phyloP scores from a whole-genome alignment of 1,140 invertebrate species.

The Drosophila subpulchrella region DNA sequence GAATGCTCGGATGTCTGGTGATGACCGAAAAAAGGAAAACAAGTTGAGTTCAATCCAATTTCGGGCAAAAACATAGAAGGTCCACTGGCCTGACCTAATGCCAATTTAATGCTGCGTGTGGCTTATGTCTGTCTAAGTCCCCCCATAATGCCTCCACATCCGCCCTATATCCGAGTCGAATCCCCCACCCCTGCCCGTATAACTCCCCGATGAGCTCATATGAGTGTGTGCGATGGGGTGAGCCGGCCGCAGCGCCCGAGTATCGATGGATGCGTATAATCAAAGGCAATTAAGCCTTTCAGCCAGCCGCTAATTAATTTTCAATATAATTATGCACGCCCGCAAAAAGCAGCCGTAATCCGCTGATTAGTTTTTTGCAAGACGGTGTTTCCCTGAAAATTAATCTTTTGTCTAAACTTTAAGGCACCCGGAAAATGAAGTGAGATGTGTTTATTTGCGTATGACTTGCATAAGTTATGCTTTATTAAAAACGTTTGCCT shows the following conservation, averaged over 20 bases:
- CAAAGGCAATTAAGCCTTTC: constrained; percentile 70
- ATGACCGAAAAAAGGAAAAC: constrained; percentile 3
- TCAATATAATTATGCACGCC: constrained; percentile 58
- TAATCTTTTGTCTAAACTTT: not conserved
- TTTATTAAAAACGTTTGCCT: too few species aligned
- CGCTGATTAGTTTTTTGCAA: not conserved
- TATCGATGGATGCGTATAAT: constrained; percentile 66
- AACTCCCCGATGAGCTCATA: constrained; percentile 15
- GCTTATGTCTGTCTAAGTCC: constrained; percentile 47
- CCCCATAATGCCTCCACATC: not conserved
- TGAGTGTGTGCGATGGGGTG: constrained; percentile 32
- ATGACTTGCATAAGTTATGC: too few species aligned
- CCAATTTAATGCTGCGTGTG: constrained; percentile 71
- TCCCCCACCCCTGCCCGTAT: not conserved
- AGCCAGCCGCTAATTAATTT: constrained; percentile 69
- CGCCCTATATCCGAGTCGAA: not conserved
- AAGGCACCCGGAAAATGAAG: too few species aligned
- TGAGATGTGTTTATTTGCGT: too few species aligned
- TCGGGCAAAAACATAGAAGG: constrained; percentile 30
- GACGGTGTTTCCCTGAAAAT: not conserved
- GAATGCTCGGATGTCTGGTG: not conserved
- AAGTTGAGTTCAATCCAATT: constrained; percentile 58
- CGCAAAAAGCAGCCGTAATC: constrained; percentile 2
- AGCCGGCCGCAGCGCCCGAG: constrained; percentile 37
- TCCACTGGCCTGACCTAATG: constrained; percentile 57